Evolutionary conservation across 2,797 vertebrate genomes (phyloP), one percentile per base, ranked within the genome.

Genomic region (Gallinago nigripennis): DNA sequence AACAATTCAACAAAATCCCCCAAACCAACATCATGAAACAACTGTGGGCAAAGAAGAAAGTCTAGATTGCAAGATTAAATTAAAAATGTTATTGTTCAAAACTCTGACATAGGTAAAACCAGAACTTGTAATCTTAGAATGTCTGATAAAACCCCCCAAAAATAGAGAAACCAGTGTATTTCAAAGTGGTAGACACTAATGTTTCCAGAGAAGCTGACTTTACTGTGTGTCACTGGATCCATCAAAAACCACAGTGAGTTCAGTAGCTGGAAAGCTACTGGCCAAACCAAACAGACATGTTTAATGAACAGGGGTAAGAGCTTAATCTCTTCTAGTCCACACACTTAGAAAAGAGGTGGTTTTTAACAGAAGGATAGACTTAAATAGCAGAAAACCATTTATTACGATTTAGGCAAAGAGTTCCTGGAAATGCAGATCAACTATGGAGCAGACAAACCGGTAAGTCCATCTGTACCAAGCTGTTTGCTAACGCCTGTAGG

Each of bases 401-500:
- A n/a, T 3, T 6, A 23, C 1, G 27, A 43, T 33, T 43, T 68
- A 75, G 53, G 61, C 31, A 53, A 53, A 72, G 11, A 58, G 30
- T 33, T 73, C 60, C 65, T 90, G 72, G 61, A 78, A 88, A 60
- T 10, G 31, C 1, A 15, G n/a, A n/a, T 27, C 54, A 66, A 31
- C 37, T 14, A 1, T 0, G 0, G 3, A 43, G 57, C 54, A 37
- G 81, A 68, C 28, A 64, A 78, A 23, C 41, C 57, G 25, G 46
- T 16, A 54, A 41, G 54, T 9, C 27, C 63, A 20, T 12, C 54
- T 25, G 56, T 51, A 65, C 30, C 51, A 27, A 0, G 3, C 43
- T 23, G n/a, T 12, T 18, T 25, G 73, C 69, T 70, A 21, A 71
- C 0, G 0, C 39, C 60, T 54, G 41, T 12, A 57, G 23, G 9